These are phyloP conservation scores for Octopus bimaculoides DNA, from an alignment of 1,140 invertebrate genomes.

Conservation along the genomic window DNA sequence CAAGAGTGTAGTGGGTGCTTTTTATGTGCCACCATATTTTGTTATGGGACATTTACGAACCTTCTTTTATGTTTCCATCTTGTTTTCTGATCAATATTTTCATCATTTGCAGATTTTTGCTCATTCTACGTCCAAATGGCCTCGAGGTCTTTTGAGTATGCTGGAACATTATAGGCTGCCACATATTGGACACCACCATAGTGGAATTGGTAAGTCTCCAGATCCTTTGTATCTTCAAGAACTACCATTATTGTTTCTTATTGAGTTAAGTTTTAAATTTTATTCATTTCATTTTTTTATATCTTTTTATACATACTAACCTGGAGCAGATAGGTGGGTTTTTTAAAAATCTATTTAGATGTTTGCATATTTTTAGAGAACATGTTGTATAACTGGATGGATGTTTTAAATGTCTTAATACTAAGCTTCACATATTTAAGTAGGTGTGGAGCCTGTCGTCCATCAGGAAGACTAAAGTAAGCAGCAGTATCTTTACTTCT, in stretches of 20 bases:
- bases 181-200: conserved; percentile 55
- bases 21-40: neutral
- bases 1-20: neutral
- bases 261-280: neutral
- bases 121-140: conserved; percentile 46
- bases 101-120: conserved; percentile 41
- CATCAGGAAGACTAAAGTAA: too few relatives aligned
- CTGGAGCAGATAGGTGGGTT: neutral
- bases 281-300: neutral
- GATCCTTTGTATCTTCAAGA: neutral
- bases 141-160: conserved; percentile 53
- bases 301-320: neutral
- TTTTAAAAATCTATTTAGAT: neutral
- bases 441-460: too few relatives aligned
- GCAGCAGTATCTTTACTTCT: too few relatives aligned
- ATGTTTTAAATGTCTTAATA: too few relatives aligned
- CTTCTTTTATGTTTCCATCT: neutral
- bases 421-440: too few relatives aligned
- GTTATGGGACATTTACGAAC: neutral
- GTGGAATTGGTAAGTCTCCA: conserved; percentile 56
- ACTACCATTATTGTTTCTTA: neutral
- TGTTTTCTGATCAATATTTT: neutral
- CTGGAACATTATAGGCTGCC: conserved; percentile 42
- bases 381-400: too few relatives aligned
- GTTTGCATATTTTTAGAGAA: neutral